Percentiles rank a stretch among this genome's conserved stretches.
Conservation (phyloP, 2,888 invertebrate genomes). For the Junonia oenone region DNA sequence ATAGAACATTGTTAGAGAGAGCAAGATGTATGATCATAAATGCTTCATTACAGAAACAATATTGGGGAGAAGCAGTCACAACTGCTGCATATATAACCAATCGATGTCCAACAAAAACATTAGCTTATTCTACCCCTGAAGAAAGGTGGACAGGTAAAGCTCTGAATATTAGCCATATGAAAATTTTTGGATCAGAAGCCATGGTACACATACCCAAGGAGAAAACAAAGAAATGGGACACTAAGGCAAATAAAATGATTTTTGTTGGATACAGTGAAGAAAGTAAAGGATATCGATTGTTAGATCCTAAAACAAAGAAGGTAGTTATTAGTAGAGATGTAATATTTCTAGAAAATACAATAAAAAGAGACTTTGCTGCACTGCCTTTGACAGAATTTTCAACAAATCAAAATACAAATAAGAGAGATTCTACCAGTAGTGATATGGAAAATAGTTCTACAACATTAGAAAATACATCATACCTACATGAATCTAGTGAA, state of each 20-base stretch:
- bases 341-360: neutral
- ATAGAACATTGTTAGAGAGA: neutral
- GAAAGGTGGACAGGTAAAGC: neutral
- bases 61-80: neutral
- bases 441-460: no score
- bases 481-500: no score
- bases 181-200: neutral
- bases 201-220: neutral
- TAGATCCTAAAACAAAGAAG: neutral
- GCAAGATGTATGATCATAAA: neutral
- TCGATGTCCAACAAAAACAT: neutral
- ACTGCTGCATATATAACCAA: neutral
- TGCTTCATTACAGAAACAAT: neutral
- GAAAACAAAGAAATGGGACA: neutral
- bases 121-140: neutral
- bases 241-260: neutral
- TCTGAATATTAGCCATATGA: neutral
- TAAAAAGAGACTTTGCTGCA: neutral
- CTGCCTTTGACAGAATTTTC: no score
- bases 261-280: neutral
- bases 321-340: neutral
- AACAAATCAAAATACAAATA: no score
- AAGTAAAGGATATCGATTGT: neutral
- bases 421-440: no score
- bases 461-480: no score